These are phyloP conservation scores for Marmota flaviventris DNA, from an alignment of 2,113 vertebrate species.

Conservation along the genomic window DNA sequence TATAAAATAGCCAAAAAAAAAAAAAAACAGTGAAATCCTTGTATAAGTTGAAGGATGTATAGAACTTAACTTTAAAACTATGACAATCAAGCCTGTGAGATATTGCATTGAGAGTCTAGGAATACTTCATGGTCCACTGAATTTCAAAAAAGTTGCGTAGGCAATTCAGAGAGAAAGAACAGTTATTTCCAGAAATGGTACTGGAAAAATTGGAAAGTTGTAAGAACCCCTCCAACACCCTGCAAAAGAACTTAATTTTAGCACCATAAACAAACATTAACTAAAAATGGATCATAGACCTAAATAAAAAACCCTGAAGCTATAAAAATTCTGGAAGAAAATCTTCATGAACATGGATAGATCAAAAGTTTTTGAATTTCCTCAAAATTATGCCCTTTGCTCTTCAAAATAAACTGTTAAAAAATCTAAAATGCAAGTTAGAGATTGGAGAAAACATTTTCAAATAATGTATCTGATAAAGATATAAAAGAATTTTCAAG, in stretches of 20 bases:
- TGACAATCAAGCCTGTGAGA: neutral
- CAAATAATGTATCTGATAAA: neutral
- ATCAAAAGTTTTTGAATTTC: constrained; percentile 7
- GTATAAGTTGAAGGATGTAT: neutral
- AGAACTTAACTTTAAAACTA: neutral
- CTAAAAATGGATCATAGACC: neutral
- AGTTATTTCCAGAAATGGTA: neutral
- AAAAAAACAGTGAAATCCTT: neutral
- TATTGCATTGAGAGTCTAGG: neutral
- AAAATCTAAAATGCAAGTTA: neutral
- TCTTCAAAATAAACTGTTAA: constrained; percentile 45
- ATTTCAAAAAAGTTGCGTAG: constrained; percentile 1
- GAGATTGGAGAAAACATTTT: neutral
- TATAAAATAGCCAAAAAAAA: neutral
- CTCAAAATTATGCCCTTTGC: constrained; percentile 15
- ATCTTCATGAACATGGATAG: neutral
- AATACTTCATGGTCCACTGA: neutral
- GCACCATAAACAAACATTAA: neutral
- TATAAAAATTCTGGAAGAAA: neutral
- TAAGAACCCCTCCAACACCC: neutral
- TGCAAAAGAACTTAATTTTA: neutral
- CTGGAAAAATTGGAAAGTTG: neutral
- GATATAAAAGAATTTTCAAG: neutral
- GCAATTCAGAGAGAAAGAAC: neutral
- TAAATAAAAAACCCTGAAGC: constrained; percentile 24